A percentile compares a stretch with the other conserved stretches of the same genome.
Evolutionary conservation across 2,888 invertebrate genomes (phyloP).

Genomic region (Drosophila suboccidentalis): DNA sequence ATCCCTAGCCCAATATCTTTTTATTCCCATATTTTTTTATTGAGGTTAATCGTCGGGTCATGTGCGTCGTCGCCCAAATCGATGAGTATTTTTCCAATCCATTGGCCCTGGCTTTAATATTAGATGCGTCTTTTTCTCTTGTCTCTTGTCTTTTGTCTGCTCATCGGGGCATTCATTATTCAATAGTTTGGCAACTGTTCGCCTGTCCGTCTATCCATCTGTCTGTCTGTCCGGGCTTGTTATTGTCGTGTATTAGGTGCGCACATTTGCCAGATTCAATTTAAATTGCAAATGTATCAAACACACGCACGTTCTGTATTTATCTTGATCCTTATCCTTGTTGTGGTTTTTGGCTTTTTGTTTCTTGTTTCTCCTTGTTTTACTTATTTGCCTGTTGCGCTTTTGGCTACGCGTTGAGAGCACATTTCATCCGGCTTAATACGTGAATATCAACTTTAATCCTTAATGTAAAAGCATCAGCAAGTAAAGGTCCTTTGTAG

Average conservation of each 20-base stretch:
- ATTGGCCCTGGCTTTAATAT: constrained; percentile 54
- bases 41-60: constrained; percentile 23
- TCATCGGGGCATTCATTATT: constrained; percentile 43
- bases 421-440: constrained; percentile 51
- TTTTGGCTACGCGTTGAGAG: neutral
- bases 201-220: neutral
- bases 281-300: constrained; percentile 41
- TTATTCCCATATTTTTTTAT: constrained; percentile 2
- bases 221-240: neutral
- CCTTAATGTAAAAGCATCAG: constrained; percentile 46
- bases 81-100: constrained; percentile 66
- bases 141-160: constrained; percentile 8
- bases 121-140: constrained; percentile 11
- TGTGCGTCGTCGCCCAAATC: constrained; percentile 44
- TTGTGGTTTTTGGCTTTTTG: neutral
- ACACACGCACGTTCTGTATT: constrained; percentile 11
- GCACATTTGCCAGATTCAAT: constrained; percentile 39
- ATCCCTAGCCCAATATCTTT: neutral
- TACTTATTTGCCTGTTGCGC: neutral
- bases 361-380: constrained; percentile 7
- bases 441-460: constrained; percentile 54
- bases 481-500: constrained; percentile 9
- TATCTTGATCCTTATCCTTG: neutral
- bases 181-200: constrained; percentile 28
- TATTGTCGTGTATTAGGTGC: constrained; percentile 13